Percentiles rank a stretch among this genome's conserved stretches.
Conservation (phyloP, 2,888 invertebrate species). For the Acanthosepion esculentum region DNA sequence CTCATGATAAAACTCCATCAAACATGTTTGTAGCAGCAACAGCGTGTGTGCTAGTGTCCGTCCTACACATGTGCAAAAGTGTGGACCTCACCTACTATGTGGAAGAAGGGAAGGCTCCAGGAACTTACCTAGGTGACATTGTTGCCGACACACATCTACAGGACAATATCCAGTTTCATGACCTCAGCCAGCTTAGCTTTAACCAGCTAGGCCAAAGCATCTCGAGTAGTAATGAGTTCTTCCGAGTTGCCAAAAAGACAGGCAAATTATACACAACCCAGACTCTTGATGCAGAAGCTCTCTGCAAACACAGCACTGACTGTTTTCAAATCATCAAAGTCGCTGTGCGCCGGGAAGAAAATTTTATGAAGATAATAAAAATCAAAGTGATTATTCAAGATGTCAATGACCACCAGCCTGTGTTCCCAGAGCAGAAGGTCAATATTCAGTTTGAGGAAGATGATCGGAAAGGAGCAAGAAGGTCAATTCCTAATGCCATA, state of each 20-base stretch:
- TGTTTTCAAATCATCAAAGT: constrained; percentile 17
- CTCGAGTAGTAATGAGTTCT: background rate
- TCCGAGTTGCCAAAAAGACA: constrained; percentile 7
- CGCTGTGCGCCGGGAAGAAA: background rate
- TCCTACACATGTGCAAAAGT: constrained; percentile 33
- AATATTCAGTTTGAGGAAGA: constrained; percentile 33
- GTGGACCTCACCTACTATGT: background rate
- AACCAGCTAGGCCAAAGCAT: background rate
- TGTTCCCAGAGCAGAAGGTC: background rate
- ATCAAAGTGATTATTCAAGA: constrained; percentile 33
- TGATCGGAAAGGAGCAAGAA: background rate
- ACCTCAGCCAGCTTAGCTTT: background rate
- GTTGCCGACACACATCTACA: constrained; percentile 21
- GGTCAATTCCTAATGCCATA: constrained; percentile 18
- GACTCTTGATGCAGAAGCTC: constrained; percentile 33
- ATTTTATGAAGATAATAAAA: constrained; percentile 33
- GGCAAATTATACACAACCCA: constrained; percentile 33
- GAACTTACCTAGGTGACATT: background rate
- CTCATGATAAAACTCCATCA: constrained; percentile 33
- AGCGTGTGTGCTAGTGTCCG: background rate
- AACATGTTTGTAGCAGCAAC: constrained; percentile 33
- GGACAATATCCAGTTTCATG: constrained; percentile 4
- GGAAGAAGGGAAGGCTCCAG: constrained; percentile 12
- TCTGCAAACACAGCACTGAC: constrained; percentile 33
- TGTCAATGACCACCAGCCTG: constrained; percentile 7